Percentiles rank a stretch among this genome's conserved stretches.
phyloP scores from a whole-genome alignment of 2,113 vertebrate genomes.

The Ammodytes dubius region DNA sequence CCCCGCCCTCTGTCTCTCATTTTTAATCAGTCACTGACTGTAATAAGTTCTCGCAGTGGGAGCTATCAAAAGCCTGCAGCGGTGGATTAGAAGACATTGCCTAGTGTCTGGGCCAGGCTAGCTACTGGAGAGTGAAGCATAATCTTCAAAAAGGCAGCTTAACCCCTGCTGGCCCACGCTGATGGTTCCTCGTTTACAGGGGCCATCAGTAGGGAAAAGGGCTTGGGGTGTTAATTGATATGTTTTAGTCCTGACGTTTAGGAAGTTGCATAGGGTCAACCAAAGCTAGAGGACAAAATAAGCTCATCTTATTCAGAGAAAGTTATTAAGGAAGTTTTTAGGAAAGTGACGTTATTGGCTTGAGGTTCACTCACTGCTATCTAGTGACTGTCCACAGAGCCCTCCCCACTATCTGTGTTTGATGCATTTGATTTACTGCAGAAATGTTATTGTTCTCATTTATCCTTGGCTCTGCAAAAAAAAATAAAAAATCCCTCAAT shows the following conservation, averaged over 20 bases:
- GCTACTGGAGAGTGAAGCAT: conserved; percentile 63
- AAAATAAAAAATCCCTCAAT: conserved; percentile 67
- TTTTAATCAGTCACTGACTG: conserved; percentile 57
- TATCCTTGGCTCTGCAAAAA: conserved; percentile 63
- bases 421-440: conserved; percentile 58
- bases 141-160: conserved; percentile 78
- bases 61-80: conserved; percentile 72
- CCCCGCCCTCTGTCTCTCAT: conserved; percentile 21
- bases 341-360: background rate
- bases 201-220: conserved; percentile 25
- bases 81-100: conserved; percentile 70
- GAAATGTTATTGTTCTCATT: conserved; percentile 75
- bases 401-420: conserved; percentile 34
- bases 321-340: conserved; percentile 43
- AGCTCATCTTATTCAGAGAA: conserved; percentile 28
- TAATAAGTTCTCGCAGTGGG: conserved; percentile 64
- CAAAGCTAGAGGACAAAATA: conserved; percentile 30
- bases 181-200: conserved; percentile 55
- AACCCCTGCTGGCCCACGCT: conserved; percentile 57
- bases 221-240: conserved; percentile 65
- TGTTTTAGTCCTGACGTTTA: conserved; percentile 40
- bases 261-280: conserved; percentile 46
- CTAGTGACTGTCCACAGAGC: conserved; percentile 45
- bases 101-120: conserved; percentile 61
- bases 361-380: conserved; percentile 14